Conservation (phyloP, 2,888 invertebrate genomes). For the Yponomeuta sedellus region DNA sequence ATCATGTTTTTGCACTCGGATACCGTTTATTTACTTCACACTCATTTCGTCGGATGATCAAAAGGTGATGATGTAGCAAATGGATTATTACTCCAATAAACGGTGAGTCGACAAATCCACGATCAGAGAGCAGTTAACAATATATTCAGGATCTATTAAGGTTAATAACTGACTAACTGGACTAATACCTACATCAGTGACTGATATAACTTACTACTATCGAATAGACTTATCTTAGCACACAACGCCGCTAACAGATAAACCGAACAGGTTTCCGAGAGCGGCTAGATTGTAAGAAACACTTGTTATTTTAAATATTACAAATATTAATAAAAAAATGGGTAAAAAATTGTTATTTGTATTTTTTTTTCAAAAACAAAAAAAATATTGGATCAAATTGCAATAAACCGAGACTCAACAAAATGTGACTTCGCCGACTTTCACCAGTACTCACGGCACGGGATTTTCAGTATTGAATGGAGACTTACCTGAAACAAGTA, state of each 20-base stretch:
- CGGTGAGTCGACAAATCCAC: not conserved
- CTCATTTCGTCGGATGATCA: not conserved
- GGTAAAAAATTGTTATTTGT: too few relatives aligned
- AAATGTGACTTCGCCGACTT: too few relatives aligned
- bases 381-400: too few relatives aligned
- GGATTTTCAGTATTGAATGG: not conserved
- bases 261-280: too few relatives aligned
- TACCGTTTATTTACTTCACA: not conserved
- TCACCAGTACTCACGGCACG: too few relatives aligned
- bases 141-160: not conserved
- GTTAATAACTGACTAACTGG: not conserved
- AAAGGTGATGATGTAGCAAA: not conserved
- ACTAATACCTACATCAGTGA: not conserved
- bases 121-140: not conserved
- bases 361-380: too few relatives aligned
- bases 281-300: too few relatives aligned
- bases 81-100: not conserved
- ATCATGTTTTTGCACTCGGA: not conserved
- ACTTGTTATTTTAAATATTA: too few relatives aligned
- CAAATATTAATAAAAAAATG: too few relatives aligned
- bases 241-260: too few relatives aligned
- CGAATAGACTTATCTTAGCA: too few relatives aligned
- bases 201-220: not conserved
- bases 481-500: constrained; percentile 3
- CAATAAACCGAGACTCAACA: too few relatives aligned